Evolutionary conservation across 2,113 vertebrate species (phyloP).

Genomic region (Elachura formosa): DNA sequence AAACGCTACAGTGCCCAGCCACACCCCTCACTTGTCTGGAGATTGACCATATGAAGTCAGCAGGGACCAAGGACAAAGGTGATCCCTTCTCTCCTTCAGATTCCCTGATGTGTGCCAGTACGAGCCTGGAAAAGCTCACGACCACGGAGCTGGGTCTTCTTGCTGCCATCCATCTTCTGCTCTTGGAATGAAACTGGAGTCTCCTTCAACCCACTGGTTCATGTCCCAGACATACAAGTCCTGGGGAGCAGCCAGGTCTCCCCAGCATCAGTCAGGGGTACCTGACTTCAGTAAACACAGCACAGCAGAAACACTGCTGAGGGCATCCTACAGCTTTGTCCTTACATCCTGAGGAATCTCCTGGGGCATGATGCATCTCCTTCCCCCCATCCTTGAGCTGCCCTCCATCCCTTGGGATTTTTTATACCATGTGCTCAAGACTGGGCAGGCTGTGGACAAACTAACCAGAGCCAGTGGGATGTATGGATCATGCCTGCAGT

Average conservation of each 20-base stretch:
- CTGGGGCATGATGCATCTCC: neutral
- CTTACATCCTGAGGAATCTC: neutral
- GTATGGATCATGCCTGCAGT: neutral
- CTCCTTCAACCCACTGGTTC: neutral
- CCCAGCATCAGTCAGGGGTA: neutral
- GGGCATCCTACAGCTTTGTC: neutral
- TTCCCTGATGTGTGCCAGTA: neutral
- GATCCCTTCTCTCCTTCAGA: neutral
- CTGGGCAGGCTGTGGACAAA: neutral
- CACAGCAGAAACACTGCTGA: accelerated
- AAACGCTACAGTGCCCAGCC: neutral
- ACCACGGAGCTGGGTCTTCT: neutral
- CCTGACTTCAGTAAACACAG: accelerated
- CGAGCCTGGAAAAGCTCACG: neutral
- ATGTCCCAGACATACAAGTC: neutral
- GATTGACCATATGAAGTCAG: neutral
- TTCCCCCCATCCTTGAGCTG: neutral
- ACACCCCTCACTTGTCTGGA: neutral
- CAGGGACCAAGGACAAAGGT: neutral
- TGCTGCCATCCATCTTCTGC: neutral
- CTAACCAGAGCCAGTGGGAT: neutral
- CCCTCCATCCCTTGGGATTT: neutral
- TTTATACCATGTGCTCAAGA: neutral
- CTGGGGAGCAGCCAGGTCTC: neutral
- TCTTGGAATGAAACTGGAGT: neutral